Percentiles rank a stretch among this genome's conserved stretches.
Conservation (phyloP, 2,888 invertebrate genomes). For the Calephelis perditalis region DNA sequence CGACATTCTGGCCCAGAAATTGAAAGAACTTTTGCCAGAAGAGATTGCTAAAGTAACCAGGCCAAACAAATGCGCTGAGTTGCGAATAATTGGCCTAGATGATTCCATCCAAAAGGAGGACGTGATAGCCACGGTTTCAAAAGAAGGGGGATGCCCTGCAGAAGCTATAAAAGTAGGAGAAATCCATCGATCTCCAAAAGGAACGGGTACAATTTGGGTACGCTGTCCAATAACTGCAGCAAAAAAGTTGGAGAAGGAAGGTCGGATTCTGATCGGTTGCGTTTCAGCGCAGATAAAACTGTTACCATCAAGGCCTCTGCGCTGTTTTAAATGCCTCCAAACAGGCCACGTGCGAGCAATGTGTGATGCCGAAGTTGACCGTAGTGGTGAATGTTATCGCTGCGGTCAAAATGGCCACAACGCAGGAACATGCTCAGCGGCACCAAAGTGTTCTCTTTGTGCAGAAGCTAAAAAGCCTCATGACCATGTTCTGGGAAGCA, state of each 20-base stretch:
- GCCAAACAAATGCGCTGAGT: not conserved
- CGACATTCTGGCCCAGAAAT: not conserved
- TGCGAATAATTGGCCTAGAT: slow-evolving; percentile 1
- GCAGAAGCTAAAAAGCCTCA: not conserved
- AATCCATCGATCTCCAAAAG: not conserved
- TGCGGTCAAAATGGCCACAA: not conserved
- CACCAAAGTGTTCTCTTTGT: not conserved
- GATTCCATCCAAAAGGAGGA: not conserved
- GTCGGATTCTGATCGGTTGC: not conserved
- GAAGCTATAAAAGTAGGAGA: not conserved
- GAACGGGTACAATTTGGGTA: not conserved
- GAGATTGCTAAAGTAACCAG: not conserved
- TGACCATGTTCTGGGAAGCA: not conserved
- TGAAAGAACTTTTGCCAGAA: slow-evolving; percentile 6
- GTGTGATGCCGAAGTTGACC: not conserved
- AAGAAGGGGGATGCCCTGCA: not conserved
- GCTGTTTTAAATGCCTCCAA: not conserved
- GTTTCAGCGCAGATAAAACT: not conserved
- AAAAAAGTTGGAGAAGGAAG: not conserved
- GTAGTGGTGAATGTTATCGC: not conserved
- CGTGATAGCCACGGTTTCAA: not conserved
- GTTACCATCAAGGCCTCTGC: not conserved
- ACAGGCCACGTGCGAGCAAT: not conserved
- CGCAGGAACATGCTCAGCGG: not conserved
- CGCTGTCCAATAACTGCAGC: not conserved